Conservation (phyloP, 1,140 invertebrate species). For the Cecropterus lyciades region DNA sequence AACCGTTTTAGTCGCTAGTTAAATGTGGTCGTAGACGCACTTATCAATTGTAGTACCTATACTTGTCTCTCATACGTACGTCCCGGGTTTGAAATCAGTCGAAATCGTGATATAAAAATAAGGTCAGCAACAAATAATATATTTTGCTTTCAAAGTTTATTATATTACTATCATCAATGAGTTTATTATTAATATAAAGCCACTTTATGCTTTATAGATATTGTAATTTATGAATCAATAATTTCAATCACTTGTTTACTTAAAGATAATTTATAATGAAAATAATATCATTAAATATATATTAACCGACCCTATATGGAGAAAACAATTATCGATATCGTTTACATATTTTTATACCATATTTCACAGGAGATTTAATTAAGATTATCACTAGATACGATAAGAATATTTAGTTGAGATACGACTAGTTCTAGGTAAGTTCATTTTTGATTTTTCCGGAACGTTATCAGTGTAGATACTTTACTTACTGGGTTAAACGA, state of each 20-base stretch:
- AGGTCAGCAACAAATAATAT: constrained; percentile 5
- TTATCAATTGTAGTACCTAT: background rate
- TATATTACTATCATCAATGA: background rate
- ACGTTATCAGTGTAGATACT: background rate
- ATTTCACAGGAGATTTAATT: background rate
- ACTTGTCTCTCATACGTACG: background rate
- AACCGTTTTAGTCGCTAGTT: constrained; percentile 14
- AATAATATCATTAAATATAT: constrained; percentile 21
- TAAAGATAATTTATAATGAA: constrained; percentile 27
- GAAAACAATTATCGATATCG: constrained; percentile 13
- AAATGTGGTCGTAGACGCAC: constrained; percentile 22
- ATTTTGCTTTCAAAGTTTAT: background rate
- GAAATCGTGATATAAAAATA: constrained; percentile 21
- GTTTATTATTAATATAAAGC: background rate
- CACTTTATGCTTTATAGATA: constrained; percentile 2
- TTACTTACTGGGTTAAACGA: constrained; percentile 10
- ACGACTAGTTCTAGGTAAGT: constrained; percentile 7
- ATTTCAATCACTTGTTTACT: constrained; percentile 26
- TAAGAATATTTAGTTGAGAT: background rate
- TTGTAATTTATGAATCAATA: constrained; percentile 21
- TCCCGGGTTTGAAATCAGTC: constrained; percentile 1
- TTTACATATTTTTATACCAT: background rate
- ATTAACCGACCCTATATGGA: constrained; percentile 11
- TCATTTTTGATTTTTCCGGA: constrained; percentile 34
- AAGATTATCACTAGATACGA: background rate